phyloP scores from a whole-genome alignment of 2,113 vertebrate species.

The Clarias gariepinus region DNA sequence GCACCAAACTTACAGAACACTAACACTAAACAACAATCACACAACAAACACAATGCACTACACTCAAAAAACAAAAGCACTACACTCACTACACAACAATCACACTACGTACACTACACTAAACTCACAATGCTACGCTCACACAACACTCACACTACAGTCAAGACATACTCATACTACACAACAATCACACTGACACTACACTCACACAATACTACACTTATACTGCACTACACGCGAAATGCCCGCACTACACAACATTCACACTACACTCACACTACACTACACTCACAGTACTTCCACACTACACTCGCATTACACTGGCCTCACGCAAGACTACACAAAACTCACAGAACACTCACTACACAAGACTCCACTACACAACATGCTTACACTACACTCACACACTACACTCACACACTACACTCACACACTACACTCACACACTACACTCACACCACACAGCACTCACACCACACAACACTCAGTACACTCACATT shows the following conservation, averaged over 20 bases:
- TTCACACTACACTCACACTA: neutral
- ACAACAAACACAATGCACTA: neutral
- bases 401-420: neutral
- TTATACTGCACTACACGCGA: neutral
- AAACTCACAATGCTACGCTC: neutral
- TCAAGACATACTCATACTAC: no score
- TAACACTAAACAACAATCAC: neutral
- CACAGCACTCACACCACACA: neutral
- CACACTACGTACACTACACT: neutral
- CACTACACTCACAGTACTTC: neutral
- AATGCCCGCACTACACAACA: no score
- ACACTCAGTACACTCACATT: neutral
- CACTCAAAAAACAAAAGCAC: neutral
- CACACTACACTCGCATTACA: no score
- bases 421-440: neutral
- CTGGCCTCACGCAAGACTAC: no score
- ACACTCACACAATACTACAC: neutral
- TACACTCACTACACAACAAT: neutral
- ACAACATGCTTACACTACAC: neutral
- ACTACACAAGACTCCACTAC: neutral
- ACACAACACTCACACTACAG: neutral
- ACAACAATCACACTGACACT: neutral
- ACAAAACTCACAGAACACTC: neutral
- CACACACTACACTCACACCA: neutral
- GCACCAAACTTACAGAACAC: no score